These are phyloP conservation scores for Heliocidaris erythrogramma DNA, from an alignment of 35 echinoderm and acorn worm species.

Conservation along the genomic window DNA sequence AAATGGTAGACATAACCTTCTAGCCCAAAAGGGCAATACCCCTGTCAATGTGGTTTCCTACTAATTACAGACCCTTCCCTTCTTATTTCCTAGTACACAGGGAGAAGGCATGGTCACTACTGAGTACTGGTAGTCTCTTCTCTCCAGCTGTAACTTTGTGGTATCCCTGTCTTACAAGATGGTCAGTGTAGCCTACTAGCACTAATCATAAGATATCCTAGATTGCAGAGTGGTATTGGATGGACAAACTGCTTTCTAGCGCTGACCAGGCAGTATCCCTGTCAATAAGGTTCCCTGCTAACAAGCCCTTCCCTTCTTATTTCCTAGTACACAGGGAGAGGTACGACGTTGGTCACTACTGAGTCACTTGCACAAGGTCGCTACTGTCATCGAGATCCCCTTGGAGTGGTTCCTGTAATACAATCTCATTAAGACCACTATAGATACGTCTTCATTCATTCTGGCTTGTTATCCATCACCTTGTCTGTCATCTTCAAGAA, in stretches of 20 bases:
- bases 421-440: not conserved
- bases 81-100: no score
- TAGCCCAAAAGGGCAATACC: no score
- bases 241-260: not conserved
- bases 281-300: not conserved
- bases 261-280: not conserved
- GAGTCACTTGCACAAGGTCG: slow-evolving; percentile 6
- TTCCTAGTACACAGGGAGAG: not conserved
- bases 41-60: no score
- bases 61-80: no score
- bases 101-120: no score
- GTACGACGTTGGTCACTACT: not conserved
- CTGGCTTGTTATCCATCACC: not conserved
- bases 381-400: not conserved
- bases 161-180: not conserved
- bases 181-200: not conserved
- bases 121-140: no score
- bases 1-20: no score
- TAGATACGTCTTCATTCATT: not conserved
- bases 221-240: not conserved
- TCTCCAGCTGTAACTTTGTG: no score
- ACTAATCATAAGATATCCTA: not conserved
- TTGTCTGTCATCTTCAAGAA: no score
- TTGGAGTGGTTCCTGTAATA: not conserved
- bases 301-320: slow-evolving; percentile 8